Base-by-base conservation (phyloP, 2,888 invertebrate genomes). In the Pasiphila rectangulata region DNA sequence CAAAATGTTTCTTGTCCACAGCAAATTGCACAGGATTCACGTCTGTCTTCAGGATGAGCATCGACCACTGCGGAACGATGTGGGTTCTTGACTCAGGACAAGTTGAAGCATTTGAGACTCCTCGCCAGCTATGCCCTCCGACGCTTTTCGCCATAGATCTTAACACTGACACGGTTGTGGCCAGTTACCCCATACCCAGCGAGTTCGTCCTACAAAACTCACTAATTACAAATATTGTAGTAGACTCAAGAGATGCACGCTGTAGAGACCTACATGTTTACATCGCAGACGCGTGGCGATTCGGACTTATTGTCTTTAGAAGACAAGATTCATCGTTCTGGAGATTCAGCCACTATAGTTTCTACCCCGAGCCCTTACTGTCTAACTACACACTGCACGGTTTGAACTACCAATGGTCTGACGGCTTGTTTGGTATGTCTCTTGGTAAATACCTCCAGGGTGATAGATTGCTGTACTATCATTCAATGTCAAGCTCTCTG, bases 41-140 rank as follows among this genome's bases (percentile, higher is more conserved):
- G 0, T 95, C 95, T 0, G 92, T 95, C 1, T 96, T 94, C 70
- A 90, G 96, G n/a, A 90, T 94, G 67, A 91, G 91, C 63, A 91
- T 94, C 0, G 96, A 96, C 72, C 90, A 91, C 32, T 96, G 96
- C 63, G 92, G 93, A 38, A 90, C 94, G 1, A 88, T 96, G 62
- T 96, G 95, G 95, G 90, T 94, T 0, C 88, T 96, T 16, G 95
- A 96, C 74, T 93, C 95, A 0, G 96, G 96, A 0, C 92, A 93
- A 67, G 91, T 94, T 0, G 92, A 95, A 66, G 90, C 92, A 0
- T 92, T 92, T 9, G 90, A 91, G 57, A 75, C 81, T 0, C 90
- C 94, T 0, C 91, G 90, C 24, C 93, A 93, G 64, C 76, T 93
- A 2, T 94, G 95, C 63, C 93, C 94, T 0, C 95, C 95, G 0